Percentiles rank a stretch among this genome's conserved stretches.
phyloP scores from a whole-genome alignment of 2,888 invertebrate species.

The Platynereis dumerilii region DNA sequence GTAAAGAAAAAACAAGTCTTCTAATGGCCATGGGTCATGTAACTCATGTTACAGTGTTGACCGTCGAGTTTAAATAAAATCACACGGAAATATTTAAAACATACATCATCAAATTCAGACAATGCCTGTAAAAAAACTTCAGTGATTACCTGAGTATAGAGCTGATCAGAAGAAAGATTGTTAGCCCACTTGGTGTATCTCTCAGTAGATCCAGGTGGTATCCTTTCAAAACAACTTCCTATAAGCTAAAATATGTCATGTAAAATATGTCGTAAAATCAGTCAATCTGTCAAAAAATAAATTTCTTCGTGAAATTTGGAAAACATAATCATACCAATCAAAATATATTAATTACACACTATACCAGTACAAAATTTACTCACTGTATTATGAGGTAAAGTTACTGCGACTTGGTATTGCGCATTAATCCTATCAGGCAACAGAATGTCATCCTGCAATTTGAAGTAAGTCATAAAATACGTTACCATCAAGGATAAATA shows the following conservation, averaged over 20 bases:
- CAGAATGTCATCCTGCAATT: slow-evolving; percentile 77
- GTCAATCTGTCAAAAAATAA: no score
- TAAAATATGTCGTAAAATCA: no score
- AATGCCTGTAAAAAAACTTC: no score
- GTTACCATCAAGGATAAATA: neutral
- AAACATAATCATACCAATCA: no score
- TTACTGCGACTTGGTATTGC: slow-evolving; percentile 70
- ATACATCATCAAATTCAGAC: no score
- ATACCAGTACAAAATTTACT: slow-evolving; percentile 26
- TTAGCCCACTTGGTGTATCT: slow-evolving; percentile 81
- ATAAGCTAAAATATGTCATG: slow-evolving; percentile 68
- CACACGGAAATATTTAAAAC: no score
- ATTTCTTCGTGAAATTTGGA: no score
- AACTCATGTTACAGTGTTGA: no score
- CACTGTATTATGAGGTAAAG: slow-evolving; percentile 44
- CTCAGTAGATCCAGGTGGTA: slow-evolving; percentile 70
- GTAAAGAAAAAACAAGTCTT: no score
- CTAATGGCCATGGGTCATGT: no score
- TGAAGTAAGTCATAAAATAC: slow-evolving; percentile 8
- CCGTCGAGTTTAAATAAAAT: no score
- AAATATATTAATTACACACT: no score
- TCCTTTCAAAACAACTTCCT: slow-evolving; percentile 70
- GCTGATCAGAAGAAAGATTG: slow-evolving; percentile 68
- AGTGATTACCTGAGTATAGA: slow-evolving; percentile 68
- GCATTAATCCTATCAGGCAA: slow-evolving; percentile 69